Conservation (phyloP, 2,888 invertebrate genomes). For the Bugula neritina region DNA sequence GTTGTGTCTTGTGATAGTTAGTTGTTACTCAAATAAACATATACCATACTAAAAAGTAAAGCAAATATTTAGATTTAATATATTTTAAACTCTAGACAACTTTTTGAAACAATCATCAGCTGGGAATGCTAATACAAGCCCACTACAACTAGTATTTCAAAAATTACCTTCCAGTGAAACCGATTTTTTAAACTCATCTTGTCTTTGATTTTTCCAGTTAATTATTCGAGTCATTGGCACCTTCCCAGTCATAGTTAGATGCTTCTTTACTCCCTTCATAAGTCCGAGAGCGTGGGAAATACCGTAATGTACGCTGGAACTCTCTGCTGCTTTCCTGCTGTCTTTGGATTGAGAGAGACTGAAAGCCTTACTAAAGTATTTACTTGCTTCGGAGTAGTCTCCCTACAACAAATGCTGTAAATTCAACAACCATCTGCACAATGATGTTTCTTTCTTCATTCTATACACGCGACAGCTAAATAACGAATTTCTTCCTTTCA, state of each 20-base stretch:
- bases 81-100: too few relatives aligned
- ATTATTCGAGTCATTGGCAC: slow-evolving; percentile 39
- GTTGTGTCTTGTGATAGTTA: too few relatives aligned
- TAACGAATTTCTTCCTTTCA: too few relatives aligned
- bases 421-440: neutral
- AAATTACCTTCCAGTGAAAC: neutral
- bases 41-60: too few relatives aligned
- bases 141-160: too few relatives aligned
- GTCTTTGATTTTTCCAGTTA: slow-evolving; percentile 47
- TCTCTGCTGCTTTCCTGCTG: slow-evolving; percentile 42
- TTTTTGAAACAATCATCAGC: too few relatives aligned
- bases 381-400: slow-evolving; percentile 49
- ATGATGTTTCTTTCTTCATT: neutral
- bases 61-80: too few relatives aligned
- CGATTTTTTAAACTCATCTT: slow-evolving; percentile 37
- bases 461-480: too few relatives aligned
- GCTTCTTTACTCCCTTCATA: slow-evolving; percentile 35
- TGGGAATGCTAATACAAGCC: too few relatives aligned
- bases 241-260: slow-evolving; percentile 35
- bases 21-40: too few relatives aligned
- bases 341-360: slow-evolving; percentile 47
- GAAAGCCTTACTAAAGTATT: slow-evolving; percentile 52
- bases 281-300: slow-evolving; percentile 49
- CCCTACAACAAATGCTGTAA: slow-evolving; percentile 38
- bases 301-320: slow-evolving; percentile 49